Evolutionary conservation across 2,797 vertebrate species (phyloP), one percentile per base, ranked within the genome.

Genomic region (Coccyzus lansbergi): DNA sequence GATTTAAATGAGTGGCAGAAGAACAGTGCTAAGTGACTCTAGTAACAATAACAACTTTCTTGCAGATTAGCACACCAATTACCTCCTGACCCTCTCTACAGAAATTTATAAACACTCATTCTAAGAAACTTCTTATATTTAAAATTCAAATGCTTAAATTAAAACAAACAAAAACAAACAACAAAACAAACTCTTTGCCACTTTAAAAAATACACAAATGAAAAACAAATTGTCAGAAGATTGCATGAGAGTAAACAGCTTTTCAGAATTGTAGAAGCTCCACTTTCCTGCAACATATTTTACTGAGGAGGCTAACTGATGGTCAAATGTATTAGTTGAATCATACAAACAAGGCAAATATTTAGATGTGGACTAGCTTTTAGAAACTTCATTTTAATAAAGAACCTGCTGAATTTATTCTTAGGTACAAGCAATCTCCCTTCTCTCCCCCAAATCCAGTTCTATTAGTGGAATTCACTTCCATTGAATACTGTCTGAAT

Each of bases 211-310:
- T 86, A 68, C 33, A 94, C 53, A 88, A 93, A 77, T 82, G 31
- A 93, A 83, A 85, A 95, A 91, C 52, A 94, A 63, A 58, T 96
- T 92, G 56, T 85, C 40, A 48, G 65, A 69, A 67, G 46, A 93
- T 69, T 76, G 64, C 25, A 58, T 91, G 88, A 88, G n/a, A 68
- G 10, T 12, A 79, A 65, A 68, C 8, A 93, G 16, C 34, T 94
- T 25, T 14, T 88, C 28, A 92, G 19, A 75, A 29, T 11, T 81
- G 58, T 6, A 84, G 63, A 84, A 63, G 76, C 31, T 49, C 40
- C 9, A 44, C 7, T 58, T 94, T 89, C 55, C 25, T 76, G 34
- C 5, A 4, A 88, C 14, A 95, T 76, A 51, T 97, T 94, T 95
- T 92, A 72, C 42, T 82, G 36, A 67, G 67, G 64, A 93, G 14